These are phyloP conservation scores for Bactericera cockerelli DNA, from an alignment of 1,140 invertebrate genomes.

Conservation along the genomic window DNA sequence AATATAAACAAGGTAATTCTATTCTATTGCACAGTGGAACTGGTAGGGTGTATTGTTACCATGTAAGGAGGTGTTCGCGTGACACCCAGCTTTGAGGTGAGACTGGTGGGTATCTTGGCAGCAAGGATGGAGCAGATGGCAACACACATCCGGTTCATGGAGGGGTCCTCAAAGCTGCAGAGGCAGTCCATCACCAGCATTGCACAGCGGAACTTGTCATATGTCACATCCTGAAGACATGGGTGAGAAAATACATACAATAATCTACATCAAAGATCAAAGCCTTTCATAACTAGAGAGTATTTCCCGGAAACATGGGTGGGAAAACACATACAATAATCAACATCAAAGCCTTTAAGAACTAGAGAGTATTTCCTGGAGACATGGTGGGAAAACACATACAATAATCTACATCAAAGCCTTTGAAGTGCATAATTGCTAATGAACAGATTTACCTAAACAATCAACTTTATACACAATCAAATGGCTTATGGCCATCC, in stretches of 20 bases:
- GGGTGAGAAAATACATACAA: constrained; percentile 23
- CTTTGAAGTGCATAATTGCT: no score
- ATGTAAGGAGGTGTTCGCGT: constrained; percentile 54
- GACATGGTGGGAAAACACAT: no score
- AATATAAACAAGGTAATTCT: no score
- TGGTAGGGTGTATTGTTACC: constrained; percentile 50
- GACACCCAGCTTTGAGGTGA: constrained; percentile 53
- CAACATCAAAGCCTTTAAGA: no score
- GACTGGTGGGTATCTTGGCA: constrained; percentile 53
- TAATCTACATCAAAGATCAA: background rate
- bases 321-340: background rate
- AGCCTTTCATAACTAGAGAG: background rate
- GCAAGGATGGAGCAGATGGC: constrained; percentile 64
- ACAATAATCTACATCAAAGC: no score
- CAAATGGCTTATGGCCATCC: no score
- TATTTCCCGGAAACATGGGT: background rate
- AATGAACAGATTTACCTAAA: no score
- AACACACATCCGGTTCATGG: constrained; percentile 66
- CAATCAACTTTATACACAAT: no score
- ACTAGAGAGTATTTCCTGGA: no score
- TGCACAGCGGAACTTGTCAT: constrained; percentile 57
- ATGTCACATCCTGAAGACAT: constrained; percentile 47
- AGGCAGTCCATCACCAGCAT: constrained; percentile 59
- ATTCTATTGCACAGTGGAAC: no score
- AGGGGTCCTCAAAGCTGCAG: constrained; percentile 51